Percentiles rank a stretch among this genome's conserved stretches.
Evolutionary conservation across 2,888 invertebrate species (phyloP).

Genomic region (Machimus rusticus): DNA sequence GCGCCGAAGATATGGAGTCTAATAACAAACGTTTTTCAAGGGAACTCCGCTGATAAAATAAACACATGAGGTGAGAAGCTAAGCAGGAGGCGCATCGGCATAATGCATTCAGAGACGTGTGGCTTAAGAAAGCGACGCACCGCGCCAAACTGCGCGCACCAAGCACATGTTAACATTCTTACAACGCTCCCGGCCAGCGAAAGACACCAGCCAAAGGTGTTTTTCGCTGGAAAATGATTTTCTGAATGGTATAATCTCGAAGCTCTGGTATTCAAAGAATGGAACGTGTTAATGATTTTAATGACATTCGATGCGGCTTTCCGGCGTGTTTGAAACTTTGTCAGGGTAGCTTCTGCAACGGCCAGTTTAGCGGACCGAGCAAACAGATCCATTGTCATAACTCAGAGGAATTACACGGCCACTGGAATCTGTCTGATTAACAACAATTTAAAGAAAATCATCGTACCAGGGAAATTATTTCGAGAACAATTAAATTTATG

Average conservation of each 20-base stretch:
- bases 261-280: slow-evolving; percentile 52
- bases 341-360: background rate
- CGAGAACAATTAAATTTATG: slow-evolving; percentile 26
- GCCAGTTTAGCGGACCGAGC: background rate
- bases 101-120: background rate
- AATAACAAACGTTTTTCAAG: slow-evolving; percentile 14
- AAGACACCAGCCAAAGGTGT: slow-evolving; percentile 37
- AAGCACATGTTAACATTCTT: slow-evolving; percentile 37
- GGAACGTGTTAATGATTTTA: slow-evolving; percentile 54
- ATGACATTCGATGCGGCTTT: slow-evolving; percentile 51
- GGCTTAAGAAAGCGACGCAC: slow-evolving; percentile 1
- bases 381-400: slow-evolving; percentile 19
- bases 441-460: slow-evolving; percentile 5
- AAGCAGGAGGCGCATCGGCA: background rate
- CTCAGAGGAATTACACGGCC: slow-evolving; percentile 3
- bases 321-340: slow-evolving; percentile 21
- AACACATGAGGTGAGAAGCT: slow-evolving; percentile 24
- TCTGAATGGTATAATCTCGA: slow-evolving; percentile 44
- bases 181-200: slow-evolving; percentile 21
- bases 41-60: slow-evolving; percentile 9
- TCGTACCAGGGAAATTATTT: background rate
- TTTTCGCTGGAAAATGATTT: slow-evolving; percentile 44
- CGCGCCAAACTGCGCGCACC: background rate
- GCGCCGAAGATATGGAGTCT: background rate
- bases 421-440: slow-evolving; percentile 8